Base-by-base conservation (phyloP, 2,113 vertebrate genomes). In the Petaurus breviceps region DNA sequence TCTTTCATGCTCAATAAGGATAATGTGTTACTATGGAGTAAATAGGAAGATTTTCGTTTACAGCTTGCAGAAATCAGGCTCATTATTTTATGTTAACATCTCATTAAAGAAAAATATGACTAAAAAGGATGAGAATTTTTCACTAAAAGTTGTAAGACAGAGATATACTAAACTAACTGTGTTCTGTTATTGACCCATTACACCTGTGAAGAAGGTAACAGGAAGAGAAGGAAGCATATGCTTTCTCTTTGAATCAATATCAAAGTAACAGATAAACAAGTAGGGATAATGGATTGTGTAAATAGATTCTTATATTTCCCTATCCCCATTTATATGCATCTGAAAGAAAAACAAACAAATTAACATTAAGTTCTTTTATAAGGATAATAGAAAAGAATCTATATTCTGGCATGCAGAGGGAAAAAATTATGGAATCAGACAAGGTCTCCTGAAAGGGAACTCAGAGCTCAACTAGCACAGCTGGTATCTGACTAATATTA, bases 221-320 rank as follows among this genome's bases (percentile, higher is more conserved):
- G 68, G 19, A 52, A 51, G 43, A 11, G 47, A 37, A 61, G 28
- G 6, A 37, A 43, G 19, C 43, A 19, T 43, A 55, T 84, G 23
- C 90, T 94, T 94, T 90, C 91, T 94, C 51, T 84, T 6, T 50
- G 49, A 31, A 89, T 96, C 68, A 91, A 28, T 52, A 26, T 90
- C 51, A 90, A 43, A 90, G 9, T 91, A 91, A 90, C 1, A 89
- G 53, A 52, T 8, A 14, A 11, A 90, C 25, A 23, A 90, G 90
- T 50, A 51, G n/a, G 47, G 5, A 90, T 8, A 84, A 43, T 43
- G 37, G 7, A 84, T 43, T 43, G 43, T 84, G 19, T 84, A 84
- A 84, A 84, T 43, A 43, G 16, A 84, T 7, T 84, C 37, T 77
- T 77, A 77, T 0, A n/a, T 19, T 19, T 84, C 6, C 37, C 37